Evolutionary conservation across 2,797 vertebrate genomes (phyloP), one percentile per base, ranked within the genome.

Genomic region (Melanotaenia nigrans): DNA sequence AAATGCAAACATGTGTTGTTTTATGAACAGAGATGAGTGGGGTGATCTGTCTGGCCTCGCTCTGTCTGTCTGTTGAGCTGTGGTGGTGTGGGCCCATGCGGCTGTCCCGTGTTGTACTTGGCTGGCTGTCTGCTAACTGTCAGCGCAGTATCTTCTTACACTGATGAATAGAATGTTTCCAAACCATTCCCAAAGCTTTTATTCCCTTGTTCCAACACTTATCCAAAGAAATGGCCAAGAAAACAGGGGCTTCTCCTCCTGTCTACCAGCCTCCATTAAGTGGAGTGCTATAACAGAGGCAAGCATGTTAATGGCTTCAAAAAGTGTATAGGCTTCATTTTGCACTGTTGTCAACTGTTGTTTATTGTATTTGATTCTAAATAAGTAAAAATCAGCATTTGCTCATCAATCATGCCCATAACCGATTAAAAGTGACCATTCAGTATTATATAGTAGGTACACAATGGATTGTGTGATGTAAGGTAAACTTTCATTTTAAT

Each of bases 151-250:
- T 95, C 93, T 94, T 86, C 93, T 93, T 94, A 89, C 92, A 87
- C 89, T 94, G 92, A 94, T 92, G 91, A 93, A 94, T 93, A 90
- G 89, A 91, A 93, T 91, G 87, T 94, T 93, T 94, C 92, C 92
- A 93, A 90, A 86, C 88, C 87, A 88, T 93, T 92, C 89, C 86
- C 85, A 87, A 93, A 93, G 87, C 86, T 92, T 84, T 87, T 77
- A 76, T 87, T 92, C 90, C 87, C 89, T 85, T 82, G 82, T 91
- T 94, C 86, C 86, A 86, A 83, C 49, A 73, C 75, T 89, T 81
- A 90, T 93, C 89, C 85, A 87, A 79, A 82, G 81, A 77, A 92
- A 89, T 79, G 65, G 75, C 75, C 76, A 80, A 84, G 85, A 90
- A 92, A 92, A 90, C 83, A 91, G 79, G 81, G 78, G 71, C 85